Evolutionary conservation across 2,888 invertebrate species (phyloP), one percentile per base, ranked within the genome.

Genomic region (Vanessa cardui): DNA sequence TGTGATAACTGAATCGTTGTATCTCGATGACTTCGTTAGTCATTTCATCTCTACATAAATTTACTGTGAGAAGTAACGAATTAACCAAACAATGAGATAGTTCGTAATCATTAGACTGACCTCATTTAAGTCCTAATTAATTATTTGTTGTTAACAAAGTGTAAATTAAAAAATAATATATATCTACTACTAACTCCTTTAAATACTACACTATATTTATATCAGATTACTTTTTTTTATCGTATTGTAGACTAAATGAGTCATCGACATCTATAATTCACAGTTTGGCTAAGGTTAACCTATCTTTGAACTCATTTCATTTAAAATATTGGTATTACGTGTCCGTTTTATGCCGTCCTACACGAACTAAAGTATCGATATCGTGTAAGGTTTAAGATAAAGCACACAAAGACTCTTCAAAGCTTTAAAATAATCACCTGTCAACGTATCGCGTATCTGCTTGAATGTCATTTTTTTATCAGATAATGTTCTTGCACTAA

Each of bases 351-450:
- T 12, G 39, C 9, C 9, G 39, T 39, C 39, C 50, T 20, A 21
- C 21, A 6, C 21, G 20, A 21, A 50, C 3, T 21, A 50, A 54
- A 16, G 54, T 49, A 60, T 46, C 59, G 31, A 61, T 60, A 49
- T 58, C 33, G 58, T 49, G 64, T 58, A 39, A 49, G 39, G 5
- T 47, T 64, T 33, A 61, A 61, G 64, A 56, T 47, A 33, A 61
- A 66, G 56, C 47, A 58, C 56, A 61, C 61, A 66, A 61, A 60
- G 47, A 61, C 66, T 66, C 56, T 33, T 61, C 8, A 49, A 39
- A 58, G 66, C 56, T 56, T 62, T 61, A 58, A 47, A 61, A 58
- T 62, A 66, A 66, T 61, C 66, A 56, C 47, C 26, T 62, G 66
- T 62, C 66, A 62, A 49, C 18, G 61, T 66, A 47, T 58, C 56